A percentile compares a stretch with the other conserved stretches of the same genome.
Conservation (phyloP, 1,140 invertebrate species). For the Drosophila ohnishii region DNA sequence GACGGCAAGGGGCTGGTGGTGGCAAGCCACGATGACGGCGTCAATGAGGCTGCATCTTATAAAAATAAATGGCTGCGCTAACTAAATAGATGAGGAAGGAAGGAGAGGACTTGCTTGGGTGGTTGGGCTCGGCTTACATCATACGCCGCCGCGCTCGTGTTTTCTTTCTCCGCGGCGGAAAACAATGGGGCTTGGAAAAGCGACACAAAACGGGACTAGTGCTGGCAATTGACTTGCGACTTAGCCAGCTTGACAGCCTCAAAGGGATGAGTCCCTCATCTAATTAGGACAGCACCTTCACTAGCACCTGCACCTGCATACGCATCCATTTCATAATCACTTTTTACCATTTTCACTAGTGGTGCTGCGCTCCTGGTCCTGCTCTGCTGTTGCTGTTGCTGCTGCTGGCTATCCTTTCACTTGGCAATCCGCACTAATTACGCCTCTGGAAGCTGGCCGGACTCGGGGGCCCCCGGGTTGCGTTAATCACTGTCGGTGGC, state of each 20-base stretch:
- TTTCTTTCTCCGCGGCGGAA: constrained; percentile 59
- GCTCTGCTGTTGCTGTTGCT: constrained; percentile 11
- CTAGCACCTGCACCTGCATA: not conserved
- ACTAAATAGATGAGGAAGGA: constrained; percentile 53
- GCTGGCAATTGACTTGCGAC: constrained; percentile 45
- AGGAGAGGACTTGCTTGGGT: constrained; percentile 22
- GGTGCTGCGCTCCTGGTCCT: not conserved
- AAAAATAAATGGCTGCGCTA: constrained; percentile 73
- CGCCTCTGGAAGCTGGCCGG: constrained; percentile 15
- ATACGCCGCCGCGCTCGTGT: constrained; percentile 49
- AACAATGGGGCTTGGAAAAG: constrained; percentile 52
- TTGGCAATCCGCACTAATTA: constrained; percentile 12
- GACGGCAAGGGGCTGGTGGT: constrained; percentile 12
- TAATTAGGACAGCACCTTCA: constrained; percentile 32
- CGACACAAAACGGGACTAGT: constrained; percentile 15
- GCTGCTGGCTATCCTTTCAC: constrained; percentile 9
- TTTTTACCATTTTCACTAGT: constrained; percentile 65
- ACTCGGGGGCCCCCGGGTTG: constrained; percentile 16
- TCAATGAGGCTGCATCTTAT: constrained; percentile 64
- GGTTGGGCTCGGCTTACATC: constrained; percentile 64
- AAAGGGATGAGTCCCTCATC: constrained; percentile 27
- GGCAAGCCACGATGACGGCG: constrained; percentile 53
- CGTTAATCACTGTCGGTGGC: constrained; percentile 42
- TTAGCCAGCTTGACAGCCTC: constrained; percentile 24
- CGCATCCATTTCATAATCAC: constrained; percentile 67